Base-by-base conservation (phyloP, 1,140 invertebrate genomes). In the Chironomus striatipennis region DNA sequence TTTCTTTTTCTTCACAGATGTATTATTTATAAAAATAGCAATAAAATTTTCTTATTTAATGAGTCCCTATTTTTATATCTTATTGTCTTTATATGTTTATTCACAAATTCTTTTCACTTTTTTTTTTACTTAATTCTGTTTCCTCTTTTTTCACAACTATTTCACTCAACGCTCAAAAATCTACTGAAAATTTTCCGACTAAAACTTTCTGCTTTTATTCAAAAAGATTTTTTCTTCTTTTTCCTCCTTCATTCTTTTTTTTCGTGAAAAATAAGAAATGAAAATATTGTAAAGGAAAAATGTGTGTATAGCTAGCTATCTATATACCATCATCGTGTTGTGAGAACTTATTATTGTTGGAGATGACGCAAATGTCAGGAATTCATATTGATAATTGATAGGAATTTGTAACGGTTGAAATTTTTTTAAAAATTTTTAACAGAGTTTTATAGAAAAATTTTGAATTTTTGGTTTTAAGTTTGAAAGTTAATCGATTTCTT, bases 111-210 rank as follows among this genome's bases (percentile, higher is more conserved):
- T 57, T 57, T 57, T 57, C 47, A n/a, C 47, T 15, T 57, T 15
- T 57, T 57, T 5, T 57, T 57, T 57, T 15, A 12, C 24, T 34
- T 34, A 34, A 2, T 34, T 57, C 12, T 57, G 4, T 57, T 15
- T 57, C 5, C n/a, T 57, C 8, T 57, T 57, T 57, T 57, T 9
- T n/a, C n/a, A 57, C 47, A n/a, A 57, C 47, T 57, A 57, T 57
- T 57, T 57, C 47, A 57, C 47, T 57, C 47, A 57, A 70, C 65
- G 65, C 18, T 70, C 20, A 21, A 70, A 70, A 70, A 70, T 70
- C 65, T 70, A 70, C 65, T 70, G 65, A 70, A 70, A 70, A 70
- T 70, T 21, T 70, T 20, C 17, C 65, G 17, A 18, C 17, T 20
- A 70, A 70, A 70, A 70, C 65, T 70, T 70, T 70, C 20, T 21